Evolutionary conservation across 2,797 vertebrate species (phyloP).

Genomic region (Darevskia mixta): DNA sequence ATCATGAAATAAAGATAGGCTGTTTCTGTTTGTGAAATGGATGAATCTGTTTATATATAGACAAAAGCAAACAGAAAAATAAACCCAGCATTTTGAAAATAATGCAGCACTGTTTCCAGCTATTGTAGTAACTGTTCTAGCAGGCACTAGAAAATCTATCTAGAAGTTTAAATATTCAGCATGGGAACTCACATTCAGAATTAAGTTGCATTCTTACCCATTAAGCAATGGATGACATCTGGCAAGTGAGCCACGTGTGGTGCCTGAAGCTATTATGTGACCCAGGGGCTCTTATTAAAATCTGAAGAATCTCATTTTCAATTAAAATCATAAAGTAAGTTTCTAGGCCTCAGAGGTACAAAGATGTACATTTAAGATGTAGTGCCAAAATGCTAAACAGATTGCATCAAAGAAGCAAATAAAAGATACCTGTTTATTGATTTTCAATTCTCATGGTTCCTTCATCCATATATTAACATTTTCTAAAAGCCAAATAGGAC

Average conservation of each 20-base stretch:
- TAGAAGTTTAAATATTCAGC: background rate
- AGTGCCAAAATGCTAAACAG: slow-evolving; percentile 2
- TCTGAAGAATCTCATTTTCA: background rate
- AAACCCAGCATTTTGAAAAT: slow-evolving; percentile 54
- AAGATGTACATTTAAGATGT: background rate
- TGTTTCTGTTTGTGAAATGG: slow-evolving; percentile 36
- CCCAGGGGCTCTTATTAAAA: slow-evolving; percentile 7
- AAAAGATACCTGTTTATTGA: background rate
- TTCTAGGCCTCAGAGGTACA: background rate
- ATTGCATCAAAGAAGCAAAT: slow-evolving; percentile 2
- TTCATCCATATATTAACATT: background rate
- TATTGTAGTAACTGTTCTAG: slow-evolving; percentile 40
- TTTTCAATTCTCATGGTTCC: background rate
- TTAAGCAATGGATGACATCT: slow-evolving; percentile 14
- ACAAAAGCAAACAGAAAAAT: background rate
- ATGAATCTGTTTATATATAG: slow-evolving; percentile 35
- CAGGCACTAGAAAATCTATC: background rate
- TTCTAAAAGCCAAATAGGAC: background rate
- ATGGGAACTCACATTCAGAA: slow-evolving; percentile 17
- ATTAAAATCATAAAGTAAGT: slow-evolving; percentile 14
- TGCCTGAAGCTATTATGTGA: background rate
- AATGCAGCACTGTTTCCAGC: slow-evolving; percentile 37
- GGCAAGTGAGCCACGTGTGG: background rate
- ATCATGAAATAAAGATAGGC: slow-evolving; percentile 45
- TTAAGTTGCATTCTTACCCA: background rate